Evolutionary conservation across 2,888 invertebrate genomes (phyloP).

Genomic region (Ceramica pisi): DNA sequence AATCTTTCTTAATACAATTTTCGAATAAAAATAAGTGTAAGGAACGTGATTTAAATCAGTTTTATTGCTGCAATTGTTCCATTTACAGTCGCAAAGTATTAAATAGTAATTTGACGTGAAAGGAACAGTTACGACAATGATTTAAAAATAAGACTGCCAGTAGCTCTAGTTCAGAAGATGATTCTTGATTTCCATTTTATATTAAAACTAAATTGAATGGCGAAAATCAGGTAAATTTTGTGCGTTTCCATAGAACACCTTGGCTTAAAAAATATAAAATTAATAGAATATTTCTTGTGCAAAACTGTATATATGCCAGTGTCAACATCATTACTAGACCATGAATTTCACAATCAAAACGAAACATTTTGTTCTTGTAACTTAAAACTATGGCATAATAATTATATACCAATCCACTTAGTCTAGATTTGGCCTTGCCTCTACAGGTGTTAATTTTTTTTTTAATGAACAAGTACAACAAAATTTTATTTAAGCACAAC

Average conservation of each 20-base stretch:
- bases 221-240: constrained; percentile 29
- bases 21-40: constrained; percentile 43
- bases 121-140: constrained; percentile 44
- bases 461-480: constrained; percentile 5
- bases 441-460: not conserved
- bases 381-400: constrained; percentile 24
- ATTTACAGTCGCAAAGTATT: not conserved
- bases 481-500: not conserved
- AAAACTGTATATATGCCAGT: constrained; percentile 27
- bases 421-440: constrained; percentile 20
- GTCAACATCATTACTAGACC: constrained; percentile 45
- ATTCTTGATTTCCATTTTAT: not conserved
- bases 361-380: constrained; percentile 19
- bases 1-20: constrained; percentile 52
- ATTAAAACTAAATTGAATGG: constrained; percentile 6
- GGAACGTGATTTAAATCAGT: constrained; percentile 33
- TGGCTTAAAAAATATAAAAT: not conserved
- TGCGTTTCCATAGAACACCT: constrained; percentile 19
- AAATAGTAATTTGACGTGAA: not conserved
- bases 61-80: constrained; percentile 45
- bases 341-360: constrained; percentile 26
- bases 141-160: constrained; percentile 22
- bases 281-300: not conserved
- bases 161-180: constrained; percentile 57
- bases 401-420: constrained; percentile 32